A percentile compares a stretch with the other conserved stretches of the same genome.
phyloP scores from a whole-genome alignment of 1,140 invertebrate genomes.

The Alviniconcha marisindica region DNA sequence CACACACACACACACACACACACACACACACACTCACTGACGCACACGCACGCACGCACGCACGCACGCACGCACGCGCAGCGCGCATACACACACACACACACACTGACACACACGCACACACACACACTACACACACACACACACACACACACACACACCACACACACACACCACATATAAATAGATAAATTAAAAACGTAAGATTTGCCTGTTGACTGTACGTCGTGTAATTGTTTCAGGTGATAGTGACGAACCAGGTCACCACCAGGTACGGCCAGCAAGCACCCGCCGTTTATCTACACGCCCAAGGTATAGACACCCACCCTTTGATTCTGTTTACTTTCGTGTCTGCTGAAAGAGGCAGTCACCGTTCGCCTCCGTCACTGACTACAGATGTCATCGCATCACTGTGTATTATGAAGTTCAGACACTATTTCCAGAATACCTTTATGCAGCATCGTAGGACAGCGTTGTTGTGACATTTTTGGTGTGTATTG shows the following conservation, averaged over 20 bases:
- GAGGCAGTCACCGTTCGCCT: too few relatives aligned
- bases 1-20: slow-evolving; percentile 1
- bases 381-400: too few relatives aligned
- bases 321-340: too few relatives aligned
- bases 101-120: neutral
- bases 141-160: neutral
- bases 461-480: too few relatives aligned
- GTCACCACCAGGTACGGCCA: slow-evolving; percentile 61
- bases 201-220: too few relatives aligned
- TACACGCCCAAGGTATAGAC: neutral
- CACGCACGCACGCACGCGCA: neutral
- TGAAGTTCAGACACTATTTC: too few relatives aligned
- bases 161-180: neutral
- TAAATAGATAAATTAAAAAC: neutral
- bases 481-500: too few relatives aligned
- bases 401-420: too few relatives aligned
- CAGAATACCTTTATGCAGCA: too few relatives aligned
- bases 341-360: too few relatives aligned
- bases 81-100: neutral
- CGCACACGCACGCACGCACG: neutral
- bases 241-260: slow-evolving; percentile 69
- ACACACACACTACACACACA: neutral
- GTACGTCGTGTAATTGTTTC: neutral
- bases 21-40: neutral
- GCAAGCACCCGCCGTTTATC: neutral